phyloP scores from a whole-genome alignment of 2,797 vertebrate species.

The Urophycis tenuis region DNA sequence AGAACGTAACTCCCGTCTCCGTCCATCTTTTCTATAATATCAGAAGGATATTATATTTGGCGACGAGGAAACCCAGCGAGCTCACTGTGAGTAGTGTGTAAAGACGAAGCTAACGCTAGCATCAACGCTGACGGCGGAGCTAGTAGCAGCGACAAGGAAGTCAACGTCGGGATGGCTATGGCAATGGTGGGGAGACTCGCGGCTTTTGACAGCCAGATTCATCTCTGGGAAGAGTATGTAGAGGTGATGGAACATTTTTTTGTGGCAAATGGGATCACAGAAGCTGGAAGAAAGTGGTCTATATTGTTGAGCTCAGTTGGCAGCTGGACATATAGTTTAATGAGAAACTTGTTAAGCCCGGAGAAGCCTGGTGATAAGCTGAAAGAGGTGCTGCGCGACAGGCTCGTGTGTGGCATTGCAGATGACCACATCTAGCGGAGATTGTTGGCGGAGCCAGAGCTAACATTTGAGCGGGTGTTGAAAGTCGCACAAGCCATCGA shows the following conservation, averaged over 20 bases:
- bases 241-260: constrained; percentile 17
- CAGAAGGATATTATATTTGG: too few species aligned
- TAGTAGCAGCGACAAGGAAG: too few species aligned
- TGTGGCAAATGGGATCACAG: constrained; percentile 6
- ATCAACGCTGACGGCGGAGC: too few species aligned
- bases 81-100: too few species aligned
- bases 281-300: not conserved
- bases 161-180: too few species aligned
- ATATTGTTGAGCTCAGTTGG: constrained; percentile 16
- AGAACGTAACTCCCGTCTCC: too few species aligned
- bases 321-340: constrained; percentile 10
- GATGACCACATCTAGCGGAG: not conserved
- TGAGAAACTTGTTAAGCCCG: constrained; percentile 11
- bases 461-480: not conserved
- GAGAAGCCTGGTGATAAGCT: constrained; percentile 3
- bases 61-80: too few species aligned
- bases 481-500: not conserved
- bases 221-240: constrained; percentile 2
- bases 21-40: too few species aligned
- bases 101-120: too few species aligned
- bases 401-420: constrained; percentile 23
- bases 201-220: not conserved
- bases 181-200: too few species aligned
- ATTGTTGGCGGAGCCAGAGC: not conserved
- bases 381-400: constrained; percentile 8